Evolutionary conservation across 2,113 vertebrate genomes (phyloP), one percentile per base, ranked within the genome.

Genomic region (Tragulus kanchil): DNA sequence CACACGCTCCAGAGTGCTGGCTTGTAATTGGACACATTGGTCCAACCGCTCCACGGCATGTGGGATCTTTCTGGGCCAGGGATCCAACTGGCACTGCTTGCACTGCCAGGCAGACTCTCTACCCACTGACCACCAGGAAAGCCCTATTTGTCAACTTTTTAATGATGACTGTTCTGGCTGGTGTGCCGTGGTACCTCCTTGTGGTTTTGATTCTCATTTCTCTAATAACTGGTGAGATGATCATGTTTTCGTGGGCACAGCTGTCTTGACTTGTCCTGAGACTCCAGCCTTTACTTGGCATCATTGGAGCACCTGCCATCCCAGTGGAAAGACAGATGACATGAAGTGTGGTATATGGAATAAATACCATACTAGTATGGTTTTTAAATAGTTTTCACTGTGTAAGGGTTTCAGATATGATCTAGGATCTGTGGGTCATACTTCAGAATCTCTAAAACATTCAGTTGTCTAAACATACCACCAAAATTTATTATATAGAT

Each of bases 171-270:
- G 11, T 36, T 56, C 52, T 56, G 54, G 36, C 52, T 16, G 11
- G 77, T 81, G 17, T 56, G 31, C 21, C 17, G 11, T 81, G 31
- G 11, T 21, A 8, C 31, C 52, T 81, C 52, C 1, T 8, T 56
- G 52, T 4, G 17, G 31, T n/a, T 81, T 56, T 79, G 77, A n/a
- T 21, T 19, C 31, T n/a, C 10, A 17, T 81, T n/a, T 56, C 77
- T 81, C 77, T 23, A 17, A 56, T 15, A n/a, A n/a, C 52, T n/a
- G 52, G 52, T 19, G 17, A 14, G 4, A 13, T 4, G 28, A 58
- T 52, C 19, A 58, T 81, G 31, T 36, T 36, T 8, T 36, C 31
- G 1, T 25, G 54, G n/a, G n/a, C 3, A 1, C 31, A 0, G 1
- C 61, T 45, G 19, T 14, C 45, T 52, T 26, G 6, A 19, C 7